A percentile compares a stretch with the other conserved stretches of the same genome.
Evolutionary conservation across 1,140 invertebrate species (phyloP).

Genomic region (Chelonus insularis): DNA sequence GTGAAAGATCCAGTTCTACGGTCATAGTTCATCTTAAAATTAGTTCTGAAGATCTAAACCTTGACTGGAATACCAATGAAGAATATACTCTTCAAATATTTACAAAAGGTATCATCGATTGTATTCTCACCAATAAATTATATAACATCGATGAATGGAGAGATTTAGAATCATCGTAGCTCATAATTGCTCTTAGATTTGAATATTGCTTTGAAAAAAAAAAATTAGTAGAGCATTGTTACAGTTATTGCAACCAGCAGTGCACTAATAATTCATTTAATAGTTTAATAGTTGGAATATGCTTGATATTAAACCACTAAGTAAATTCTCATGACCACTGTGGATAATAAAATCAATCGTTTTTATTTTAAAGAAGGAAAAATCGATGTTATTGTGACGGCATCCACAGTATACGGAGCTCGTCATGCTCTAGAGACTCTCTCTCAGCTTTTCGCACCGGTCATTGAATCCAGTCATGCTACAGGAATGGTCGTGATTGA

Average conservation of each 20-base stretch:
- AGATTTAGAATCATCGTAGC: no score
- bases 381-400: conserved; percentile 64
- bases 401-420: conserved; percentile 72
- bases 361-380: conserved; percentile 48
- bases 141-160: no score
- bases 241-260: no score
- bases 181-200: no score
- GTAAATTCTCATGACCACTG: no score
- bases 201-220: no score
- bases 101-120: conserved; percentile 63
- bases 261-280: no score
- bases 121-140: no score
- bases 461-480: conserved; percentile 18
- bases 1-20: conserved; percentile 57
- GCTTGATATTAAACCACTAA: not conserved
- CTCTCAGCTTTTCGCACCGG: conserved; percentile 66
- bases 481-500: conserved; percentile 46
- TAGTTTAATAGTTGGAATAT: no score
- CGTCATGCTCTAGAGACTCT: conserved; percentile 78
- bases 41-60: conserved; percentile 52
- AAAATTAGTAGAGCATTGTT: no score
- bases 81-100: conserved; percentile 64
- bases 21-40: conserved; percentile 62
- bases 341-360: conserved; percentile 12
- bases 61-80: conserved; percentile 70